These are phyloP conservation scores for Phenacoccus solenopsis DNA, from an alignment of 1,140 invertebrate genomes.

Conservation along the genomic window DNA sequence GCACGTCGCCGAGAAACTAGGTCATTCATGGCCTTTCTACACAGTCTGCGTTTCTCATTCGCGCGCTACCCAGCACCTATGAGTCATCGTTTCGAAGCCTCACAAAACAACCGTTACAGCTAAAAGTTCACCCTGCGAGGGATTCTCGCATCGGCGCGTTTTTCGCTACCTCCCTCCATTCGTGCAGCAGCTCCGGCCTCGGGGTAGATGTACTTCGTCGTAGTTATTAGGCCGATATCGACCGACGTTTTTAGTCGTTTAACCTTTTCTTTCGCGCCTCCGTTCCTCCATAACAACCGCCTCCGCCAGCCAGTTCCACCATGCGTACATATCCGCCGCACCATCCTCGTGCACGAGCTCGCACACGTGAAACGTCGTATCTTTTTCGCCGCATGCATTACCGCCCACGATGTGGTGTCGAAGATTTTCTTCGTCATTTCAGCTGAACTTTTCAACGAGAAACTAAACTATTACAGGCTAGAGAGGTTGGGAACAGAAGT, in stretches of 20 bases:
- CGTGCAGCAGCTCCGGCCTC: no score
- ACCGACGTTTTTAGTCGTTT: neutral
- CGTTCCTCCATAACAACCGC: neutral
- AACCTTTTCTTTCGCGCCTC: neutral
- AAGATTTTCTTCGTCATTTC: no score
- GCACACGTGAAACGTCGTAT: neutral
- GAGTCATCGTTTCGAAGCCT: neutral
- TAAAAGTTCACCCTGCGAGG: neutral
- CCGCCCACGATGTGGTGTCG: neutral
- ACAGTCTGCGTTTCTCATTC: neutral
- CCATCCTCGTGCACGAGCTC: neutral
- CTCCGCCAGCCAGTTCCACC: no score
- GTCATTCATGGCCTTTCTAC: neutral
- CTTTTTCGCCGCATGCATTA: neutral
- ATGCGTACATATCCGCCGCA: neutral
- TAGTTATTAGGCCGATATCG: neutral
- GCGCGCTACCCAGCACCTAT: neutral
- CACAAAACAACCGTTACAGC: neutral
- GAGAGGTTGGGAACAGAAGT: no score
- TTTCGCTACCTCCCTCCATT: no score
- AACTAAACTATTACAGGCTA: no score
- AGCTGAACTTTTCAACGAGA: no score
- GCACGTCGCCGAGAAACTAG: neutral
- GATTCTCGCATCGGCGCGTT: neutral
- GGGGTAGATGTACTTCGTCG: neutral